A percentile compares a stretch with the other conserved stretches of the same genome.
Conservation (phyloP, 2,888 invertebrate genomes). For the Chrysolina americana region DNA sequence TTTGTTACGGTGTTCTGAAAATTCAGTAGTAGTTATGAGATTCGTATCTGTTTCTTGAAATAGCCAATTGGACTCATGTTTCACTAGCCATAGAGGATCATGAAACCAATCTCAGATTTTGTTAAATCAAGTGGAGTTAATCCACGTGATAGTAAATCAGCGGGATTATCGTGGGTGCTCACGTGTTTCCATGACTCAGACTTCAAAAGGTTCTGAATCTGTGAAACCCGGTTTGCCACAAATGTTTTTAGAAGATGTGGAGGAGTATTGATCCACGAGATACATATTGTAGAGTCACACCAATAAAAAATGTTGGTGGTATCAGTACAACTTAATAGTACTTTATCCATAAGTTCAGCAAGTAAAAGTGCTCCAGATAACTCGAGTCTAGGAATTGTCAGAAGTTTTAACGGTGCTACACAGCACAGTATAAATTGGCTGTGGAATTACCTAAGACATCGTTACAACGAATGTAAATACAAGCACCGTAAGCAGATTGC, state of each 20-base stretch:
- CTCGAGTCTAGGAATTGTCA: conserved; percentile 40
- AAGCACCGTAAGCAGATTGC: no score
- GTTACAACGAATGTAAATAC: no score
- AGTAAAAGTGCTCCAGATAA: conserved; percentile 40
- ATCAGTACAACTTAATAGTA: conserved; percentile 11
- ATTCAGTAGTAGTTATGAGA: no score
- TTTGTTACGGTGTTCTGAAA: no score
- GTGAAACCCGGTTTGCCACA: conserved; percentile 30
- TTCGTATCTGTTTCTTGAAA: no score
- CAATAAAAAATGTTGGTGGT: no score
- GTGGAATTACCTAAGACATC: no score
- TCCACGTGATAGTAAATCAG: no score
- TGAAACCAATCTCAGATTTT: conserved; percentile 27
- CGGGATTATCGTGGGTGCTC: conserved; percentile 17
- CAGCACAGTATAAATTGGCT: conserved; percentile 40
- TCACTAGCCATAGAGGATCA: conserved; percentile 18
- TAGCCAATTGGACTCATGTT: no score
- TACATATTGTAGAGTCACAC: conserved; percentile 35
- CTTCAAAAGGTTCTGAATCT: conserved; percentile 30
- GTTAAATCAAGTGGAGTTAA: conserved; percentile 14
- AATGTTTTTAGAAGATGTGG: conserved; percentile 29
- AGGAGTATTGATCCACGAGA: conserved; percentile 35
- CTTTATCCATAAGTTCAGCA: conserved; percentile 33
- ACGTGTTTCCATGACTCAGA: conserved; percentile 25
- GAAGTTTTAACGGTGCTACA: conserved; percentile 40